Evolutionary conservation across 2,797 vertebrate genomes (phyloP), one percentile per base, ranked within the genome.

Genomic region (Clarias fuscus): DNA sequence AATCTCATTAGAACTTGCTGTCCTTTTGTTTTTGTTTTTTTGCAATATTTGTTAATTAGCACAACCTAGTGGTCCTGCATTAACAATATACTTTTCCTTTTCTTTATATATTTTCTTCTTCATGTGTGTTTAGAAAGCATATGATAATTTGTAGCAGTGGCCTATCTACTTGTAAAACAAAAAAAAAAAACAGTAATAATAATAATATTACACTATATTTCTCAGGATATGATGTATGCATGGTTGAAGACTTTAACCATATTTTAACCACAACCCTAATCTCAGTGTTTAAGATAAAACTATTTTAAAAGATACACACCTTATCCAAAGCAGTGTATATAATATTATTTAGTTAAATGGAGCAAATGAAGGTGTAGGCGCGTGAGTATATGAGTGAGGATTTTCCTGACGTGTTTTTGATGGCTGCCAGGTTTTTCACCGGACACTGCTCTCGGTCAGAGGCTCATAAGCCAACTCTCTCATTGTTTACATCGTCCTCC

Each of bases 161-260:
- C 24, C 24, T 81, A 6, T 81, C 13, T 22, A 73, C 59, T 40
- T 79, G 22, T 56, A 33, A 33, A 37, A 37, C n/a, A n/a, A 33
- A 33, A 17, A 61, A 61, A 75, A 59, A n/a, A 6, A 72, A 24
- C 4, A 17, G 14, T 3, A 14, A 68, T n/a, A 40, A 43, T 11
- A 27, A 62, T 22, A 85, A 64, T 82, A 82, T 33, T 67, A 65
- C 8, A 18, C 85, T 81, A 65, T 81, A 84, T 84, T 79, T 48
- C 70, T 87, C 82, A 84, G 62, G 83, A 75, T 75, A 84, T 81
- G 83, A 87, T 87, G 48, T 79, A 84, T 87, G 86, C 83, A 68
- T 87, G 83, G 68, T 82, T 82, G 59, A 68, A 71, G 53, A 77
- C 48, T 61, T 59, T 70, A 77, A 80, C 14, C n/a, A 27, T 76